phyloP scores from a whole-genome alignment of 2,113 vertebrate species.

The Micronycteris hirsuta region DNA sequence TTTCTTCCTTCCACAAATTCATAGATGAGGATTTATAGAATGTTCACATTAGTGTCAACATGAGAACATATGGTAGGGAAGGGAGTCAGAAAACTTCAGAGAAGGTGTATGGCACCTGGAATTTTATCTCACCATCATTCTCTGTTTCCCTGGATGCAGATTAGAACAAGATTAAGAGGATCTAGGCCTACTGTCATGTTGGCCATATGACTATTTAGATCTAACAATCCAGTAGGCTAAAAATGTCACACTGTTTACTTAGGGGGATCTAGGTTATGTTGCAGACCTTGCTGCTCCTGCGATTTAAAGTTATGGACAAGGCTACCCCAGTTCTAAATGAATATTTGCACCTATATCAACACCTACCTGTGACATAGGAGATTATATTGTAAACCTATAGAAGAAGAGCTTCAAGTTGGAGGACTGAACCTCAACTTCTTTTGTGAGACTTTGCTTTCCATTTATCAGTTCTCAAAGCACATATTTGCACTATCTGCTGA shows the following conservation, averaged over 20 bases:
- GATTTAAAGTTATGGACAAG: neutral
- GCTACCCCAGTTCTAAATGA: neutral
- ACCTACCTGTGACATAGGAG: neutral
- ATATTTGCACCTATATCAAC: neutral
- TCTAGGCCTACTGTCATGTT: neutral
- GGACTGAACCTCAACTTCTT: neutral
- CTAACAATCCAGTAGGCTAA: neutral
- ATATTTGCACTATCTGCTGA: neutral
- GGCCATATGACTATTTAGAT: neutral
- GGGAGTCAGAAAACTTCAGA: neutral
- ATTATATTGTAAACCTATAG: neutral
- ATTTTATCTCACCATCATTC: neutral
- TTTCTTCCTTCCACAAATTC: neutral
- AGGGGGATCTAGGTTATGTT: neutral
- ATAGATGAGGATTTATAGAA: neutral
- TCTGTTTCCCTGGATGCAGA: neutral
- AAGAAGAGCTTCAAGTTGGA: neutral
- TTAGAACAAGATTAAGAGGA: conserved; percentile 1
- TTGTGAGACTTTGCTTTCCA: neutral
- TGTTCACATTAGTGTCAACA: neutral
- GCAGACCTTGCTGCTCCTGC: neutral
- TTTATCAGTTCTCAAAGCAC: neutral
- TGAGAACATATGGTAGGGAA: neutral
- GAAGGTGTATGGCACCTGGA: neutral
- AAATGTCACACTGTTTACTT: neutral